Base-by-base conservation (phyloP, 2,888 invertebrate genomes). In the Villa cingulata region DNA sequence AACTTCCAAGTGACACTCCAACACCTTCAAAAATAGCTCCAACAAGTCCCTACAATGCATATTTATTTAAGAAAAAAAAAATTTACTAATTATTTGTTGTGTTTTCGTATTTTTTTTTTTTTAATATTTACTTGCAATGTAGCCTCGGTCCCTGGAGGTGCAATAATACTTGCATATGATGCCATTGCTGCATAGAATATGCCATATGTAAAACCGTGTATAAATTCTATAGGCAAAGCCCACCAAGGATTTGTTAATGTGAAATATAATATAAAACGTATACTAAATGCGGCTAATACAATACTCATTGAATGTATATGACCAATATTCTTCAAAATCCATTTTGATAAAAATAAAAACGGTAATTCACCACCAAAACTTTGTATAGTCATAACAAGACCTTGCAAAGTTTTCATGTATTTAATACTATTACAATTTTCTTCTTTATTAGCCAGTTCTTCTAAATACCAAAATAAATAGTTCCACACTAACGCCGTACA, bases 181-280 rank as follows among this genome's bases (percentile, higher is more conserved):
- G 88, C 81, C 86, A 90, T 87, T 12, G 87, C 83, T 0, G 89
- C 80, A 65, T 86, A 91, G 59, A 86, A 86, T 62, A 91, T 76
- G 18, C 92, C 92, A 63, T 87, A 86, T 0, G 91, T 89, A 19
- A 92, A 70, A 1, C 94, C 91, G 66, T 94, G 90, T 10, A 86
- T 69, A 51, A 90, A 65, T 66, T 95, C 95, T 45, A 94, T 78
- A 0, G 88, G 82, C 50, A 95, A 71, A 41, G 86, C 80, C 72
- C 78, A 80, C 90, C 91, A 91, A 0, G 88, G 81, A 66, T 89
- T 81, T 1, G 72, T 70, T 45, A 92, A 67, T 45, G 83, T 68
- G 3, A 90, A 91, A 64, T 94, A 94, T 16, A 84, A 70, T 51
- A 88, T 71, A 59, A 89, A 87, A 43, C 94, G 77, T 1, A 87